phyloP scores from a whole-genome alignment of 2,113 vertebrate species.

The Meleagris gallopavo region DNA sequence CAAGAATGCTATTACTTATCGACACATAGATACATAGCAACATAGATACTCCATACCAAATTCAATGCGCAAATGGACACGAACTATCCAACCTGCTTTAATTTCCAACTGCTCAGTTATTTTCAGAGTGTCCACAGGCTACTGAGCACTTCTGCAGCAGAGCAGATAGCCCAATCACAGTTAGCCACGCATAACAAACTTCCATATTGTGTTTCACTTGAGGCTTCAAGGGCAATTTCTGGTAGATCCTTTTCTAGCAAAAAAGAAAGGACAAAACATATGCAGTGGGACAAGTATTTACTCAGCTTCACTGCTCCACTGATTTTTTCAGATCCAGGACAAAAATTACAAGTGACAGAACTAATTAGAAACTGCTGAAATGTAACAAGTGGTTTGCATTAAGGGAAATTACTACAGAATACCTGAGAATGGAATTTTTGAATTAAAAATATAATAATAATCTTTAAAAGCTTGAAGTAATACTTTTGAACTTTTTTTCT shows the following conservation, averaged over 20 bases:
- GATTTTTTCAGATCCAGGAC: background rate
- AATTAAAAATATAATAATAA: background rate
- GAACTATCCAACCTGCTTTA: background rate
- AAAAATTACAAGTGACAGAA: background rate
- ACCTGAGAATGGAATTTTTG: background rate
- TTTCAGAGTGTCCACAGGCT: rapidly evolving
- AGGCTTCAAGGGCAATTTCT: background rate
- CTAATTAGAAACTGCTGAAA: background rate
- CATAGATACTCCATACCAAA: background rate
- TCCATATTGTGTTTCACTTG: background rate
- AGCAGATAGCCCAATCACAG: rapidly evolving
- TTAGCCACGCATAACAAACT: background rate
- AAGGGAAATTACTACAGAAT: background rate
- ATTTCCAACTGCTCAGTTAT: background rate
- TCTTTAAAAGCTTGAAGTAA: background rate
- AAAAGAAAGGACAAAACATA: background rate
- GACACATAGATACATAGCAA: background rate
- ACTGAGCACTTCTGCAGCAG: background rate
- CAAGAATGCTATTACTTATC: background rate
- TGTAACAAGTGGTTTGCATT: background rate
- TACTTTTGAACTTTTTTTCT: background rate
- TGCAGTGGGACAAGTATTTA: background rate
- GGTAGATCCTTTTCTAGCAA: background rate
- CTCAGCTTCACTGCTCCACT: background rate
- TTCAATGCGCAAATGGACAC: background rate